A percentile compares a stretch with the other conserved stretches of the same genome.
Conservation (phyloP, 2,888 invertebrate genomes). For the Callimorpha dominula region DNA sequence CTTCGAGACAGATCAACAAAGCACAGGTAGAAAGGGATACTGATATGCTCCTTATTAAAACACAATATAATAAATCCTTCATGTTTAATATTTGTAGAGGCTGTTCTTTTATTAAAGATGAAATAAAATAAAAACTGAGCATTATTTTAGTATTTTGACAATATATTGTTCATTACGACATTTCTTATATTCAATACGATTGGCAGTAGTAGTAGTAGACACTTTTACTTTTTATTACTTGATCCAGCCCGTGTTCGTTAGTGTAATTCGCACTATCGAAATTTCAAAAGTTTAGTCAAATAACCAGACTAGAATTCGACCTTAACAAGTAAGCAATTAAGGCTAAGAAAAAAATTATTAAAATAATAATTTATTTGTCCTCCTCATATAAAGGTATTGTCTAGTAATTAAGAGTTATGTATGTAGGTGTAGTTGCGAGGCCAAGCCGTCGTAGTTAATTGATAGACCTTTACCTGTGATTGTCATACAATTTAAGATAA, state of each 20-base stretch:
- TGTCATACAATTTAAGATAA: slow-evolving; percentile 51
- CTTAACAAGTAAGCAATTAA: not conserved
- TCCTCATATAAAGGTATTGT: slow-evolving; percentile 40
- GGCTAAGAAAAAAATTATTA: slow-evolving; percentile 2
- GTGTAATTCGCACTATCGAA: not conserved
- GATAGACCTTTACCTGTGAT: slow-evolving; percentile 55
- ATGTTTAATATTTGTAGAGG: not conserved
- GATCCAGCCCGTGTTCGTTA: not conserved
- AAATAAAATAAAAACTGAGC: no score
- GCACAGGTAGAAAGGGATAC: not conserved
- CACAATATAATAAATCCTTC: not conserved
- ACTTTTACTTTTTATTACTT: no score
- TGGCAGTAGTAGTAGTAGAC: no score
- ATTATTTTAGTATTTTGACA: no score
- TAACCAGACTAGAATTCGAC: slow-evolving; percentile 21
- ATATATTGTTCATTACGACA: no score
- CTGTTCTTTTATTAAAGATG: no score
- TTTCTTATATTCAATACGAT: no score
- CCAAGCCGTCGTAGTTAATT: slow-evolving; percentile 54
- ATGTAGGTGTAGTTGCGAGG: slow-evolving; percentile 59
- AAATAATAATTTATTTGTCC: slow-evolving; percentile 31
- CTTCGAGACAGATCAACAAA: not conserved
- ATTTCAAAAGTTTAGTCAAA: slow-evolving; percentile 2
- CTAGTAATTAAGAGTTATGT: slow-evolving; percentile 41
- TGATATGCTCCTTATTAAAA: not conserved